A percentile compares a stretch with the other conserved stretches of the same genome.
Evolutionary conservation across 1,140 invertebrate species (phyloP).

Genomic region (Drosophila lowei): DNA sequence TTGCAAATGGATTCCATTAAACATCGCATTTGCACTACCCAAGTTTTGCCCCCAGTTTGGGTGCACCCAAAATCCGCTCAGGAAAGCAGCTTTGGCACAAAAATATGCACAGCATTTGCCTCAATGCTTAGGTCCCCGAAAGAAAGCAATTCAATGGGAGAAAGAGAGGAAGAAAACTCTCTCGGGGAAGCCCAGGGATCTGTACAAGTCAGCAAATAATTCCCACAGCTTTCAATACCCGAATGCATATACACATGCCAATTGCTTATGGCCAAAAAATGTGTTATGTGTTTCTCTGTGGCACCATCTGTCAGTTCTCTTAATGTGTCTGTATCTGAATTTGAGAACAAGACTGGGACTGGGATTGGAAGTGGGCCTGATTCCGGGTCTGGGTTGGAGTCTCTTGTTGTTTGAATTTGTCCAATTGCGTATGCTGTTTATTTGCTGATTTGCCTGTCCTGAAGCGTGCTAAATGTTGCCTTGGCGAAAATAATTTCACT

Average conservation of each 20-base stretch:
- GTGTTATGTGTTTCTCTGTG: conserved; percentile 35
- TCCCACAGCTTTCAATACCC: conserved; percentile 43
- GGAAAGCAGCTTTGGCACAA: conserved; percentile 13
- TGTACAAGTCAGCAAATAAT: conserved; percentile 48
- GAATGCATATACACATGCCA: conserved; percentile 2
- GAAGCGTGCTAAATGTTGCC: conserved; percentile 76
- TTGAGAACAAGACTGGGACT: too few species aligned
- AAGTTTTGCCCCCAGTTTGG: not conserved
- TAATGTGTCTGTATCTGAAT: conserved; percentile 1
- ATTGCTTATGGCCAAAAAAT: conserved; percentile 43
- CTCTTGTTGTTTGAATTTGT: conserved; percentile 66
- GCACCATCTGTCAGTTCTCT: conserved; percentile 47
- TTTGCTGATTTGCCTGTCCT: conserved; percentile 75
- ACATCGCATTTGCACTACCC: conserved; percentile 29
- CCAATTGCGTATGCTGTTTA: conserved; percentile 69
- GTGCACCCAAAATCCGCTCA: not conserved
- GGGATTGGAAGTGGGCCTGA: not conserved
- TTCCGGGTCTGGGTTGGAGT: conserved; percentile 12
- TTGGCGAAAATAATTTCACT: conserved; percentile 74
- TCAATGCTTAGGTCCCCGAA: conserved; percentile 25
- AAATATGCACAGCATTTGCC: conserved; percentile 32
- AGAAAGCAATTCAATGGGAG: conserved; percentile 25
- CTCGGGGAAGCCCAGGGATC: not conserved
- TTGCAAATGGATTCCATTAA: conserved; percentile 23
- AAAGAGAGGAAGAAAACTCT: too few species aligned